Percentiles rank a stretch among this genome's conserved stretches.
Conservation (phyloP, 2,113 vertebrate species). For the Chamaetylas fuelleborni region DNA sequence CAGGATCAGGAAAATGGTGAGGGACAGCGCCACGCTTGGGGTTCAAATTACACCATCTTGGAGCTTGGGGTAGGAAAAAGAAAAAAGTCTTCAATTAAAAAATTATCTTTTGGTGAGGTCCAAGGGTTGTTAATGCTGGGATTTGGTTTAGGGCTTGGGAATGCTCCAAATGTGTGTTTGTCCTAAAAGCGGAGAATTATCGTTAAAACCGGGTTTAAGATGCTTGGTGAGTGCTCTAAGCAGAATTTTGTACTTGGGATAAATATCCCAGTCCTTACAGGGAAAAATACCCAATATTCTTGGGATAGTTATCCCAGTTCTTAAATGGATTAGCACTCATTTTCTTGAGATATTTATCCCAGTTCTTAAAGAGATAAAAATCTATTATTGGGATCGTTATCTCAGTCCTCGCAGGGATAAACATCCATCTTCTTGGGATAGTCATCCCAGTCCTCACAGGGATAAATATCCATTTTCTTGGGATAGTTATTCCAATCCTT, state of each 20-base stretch:
- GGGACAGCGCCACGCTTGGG: fast-evolving
- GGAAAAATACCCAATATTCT: background rate
- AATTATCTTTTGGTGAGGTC: fast-evolving
- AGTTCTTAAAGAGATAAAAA: too few relatives aligned
- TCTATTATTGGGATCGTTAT: too few relatives aligned
- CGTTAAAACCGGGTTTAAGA: fast-evolving
- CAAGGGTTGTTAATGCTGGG: background rate
- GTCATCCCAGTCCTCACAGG: too few relatives aligned
- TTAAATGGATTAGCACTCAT: too few relatives aligned
- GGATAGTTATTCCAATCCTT: too few relatives aligned
- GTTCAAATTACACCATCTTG: fast-evolving
- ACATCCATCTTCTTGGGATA: too few relatives aligned
- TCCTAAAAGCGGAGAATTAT: background rate
- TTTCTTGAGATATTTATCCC: too few relatives aligned
- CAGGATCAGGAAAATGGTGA: conserved; percentile 69
- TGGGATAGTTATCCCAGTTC: background rate
- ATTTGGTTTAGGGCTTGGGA: background rate
- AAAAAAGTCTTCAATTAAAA: background rate
- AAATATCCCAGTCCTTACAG: background rate
- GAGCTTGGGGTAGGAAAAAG: background rate
- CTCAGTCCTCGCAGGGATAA: too few relatives aligned
- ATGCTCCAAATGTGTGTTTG: background rate
- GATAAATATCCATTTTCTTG: too few relatives aligned
- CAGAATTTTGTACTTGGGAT: background rate
- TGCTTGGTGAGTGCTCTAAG: background rate